Evolutionary conservation across 2,888 invertebrate genomes (phyloP), one percentile per base, ranked within the genome.

Genomic region (Tortricodes alternella): DNA sequence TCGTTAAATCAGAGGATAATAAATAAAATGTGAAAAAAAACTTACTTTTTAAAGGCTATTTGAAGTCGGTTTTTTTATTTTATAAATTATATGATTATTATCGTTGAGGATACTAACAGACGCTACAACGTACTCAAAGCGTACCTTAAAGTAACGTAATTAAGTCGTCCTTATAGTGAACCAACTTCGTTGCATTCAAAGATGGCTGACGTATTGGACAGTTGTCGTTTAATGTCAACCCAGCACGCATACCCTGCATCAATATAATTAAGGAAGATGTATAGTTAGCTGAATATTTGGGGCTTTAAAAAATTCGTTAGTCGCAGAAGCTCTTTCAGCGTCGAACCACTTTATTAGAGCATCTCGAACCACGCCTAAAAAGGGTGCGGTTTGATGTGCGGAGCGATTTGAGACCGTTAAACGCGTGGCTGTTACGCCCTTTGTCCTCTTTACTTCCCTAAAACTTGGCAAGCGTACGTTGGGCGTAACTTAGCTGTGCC

Each of bases 351-450:
- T 55, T 49, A 55, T 48, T 55, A 55, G 48, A 50, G 23, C 56
- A 32, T 38, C 48, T n/a, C 21, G 34, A 29, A 38, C 49, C 44
- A 32, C 44, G 29, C 56, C 49, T 18, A 56, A 44, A 41, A 52
- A 43, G 38, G 49, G 56, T 16, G 56, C 48, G 55, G 48, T 55
- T 55, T 41, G 43, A 44, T 50, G 44, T 37, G 37, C 29, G 43
- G 44, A 37, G 18, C 56, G 37, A 50, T 56, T 56, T 37, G 29
- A 23, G 50, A 21, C 39, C 29, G 43, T 50, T 32, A 50, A n/a
- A n/a, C n/a, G n/a, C n/a, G n/a, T 37, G 37, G 37, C 48, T 23
- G 19, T 15, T 23, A n/a, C 34, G 55, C 27, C 48, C 41, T 55
- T n/a, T 41, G 55, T 35, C 35, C 48, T 35, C 41, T 55, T 29